Evolutionary conservation across 2,113 vertebrate species (phyloP).

Genomic region (Pituophis catenifer): DNA sequence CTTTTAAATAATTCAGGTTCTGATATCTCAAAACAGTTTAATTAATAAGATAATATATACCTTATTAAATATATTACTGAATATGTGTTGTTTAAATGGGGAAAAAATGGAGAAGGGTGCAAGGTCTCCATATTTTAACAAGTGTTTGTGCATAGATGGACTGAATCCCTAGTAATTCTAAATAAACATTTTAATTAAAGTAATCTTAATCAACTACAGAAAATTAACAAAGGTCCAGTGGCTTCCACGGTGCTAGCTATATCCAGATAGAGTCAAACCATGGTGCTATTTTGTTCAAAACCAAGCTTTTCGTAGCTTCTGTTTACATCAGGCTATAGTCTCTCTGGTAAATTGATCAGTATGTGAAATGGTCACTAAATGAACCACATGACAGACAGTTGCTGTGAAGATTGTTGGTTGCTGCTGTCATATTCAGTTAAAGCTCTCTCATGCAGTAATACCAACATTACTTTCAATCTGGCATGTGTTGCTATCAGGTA

Average conservation of each 20-base stretch:
- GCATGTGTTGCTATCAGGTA: too few species aligned
- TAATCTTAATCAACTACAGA: not conserved
- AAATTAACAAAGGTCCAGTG: not conserved
- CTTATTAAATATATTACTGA: not conserved
- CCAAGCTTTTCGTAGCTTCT: too few species aligned
- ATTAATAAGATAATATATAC: not conserved
- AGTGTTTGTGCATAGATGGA: not conserved
- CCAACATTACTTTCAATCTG: too few species aligned
- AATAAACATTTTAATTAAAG: not conserved
- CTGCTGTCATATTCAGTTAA: too few species aligned
- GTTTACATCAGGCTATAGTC: too few species aligned
- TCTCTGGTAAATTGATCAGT: too few species aligned
- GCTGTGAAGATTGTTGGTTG: too few species aligned
- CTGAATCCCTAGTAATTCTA: not conserved
- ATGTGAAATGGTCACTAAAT: too few species aligned
- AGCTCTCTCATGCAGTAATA: too few species aligned
- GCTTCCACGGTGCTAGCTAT: not conserved
- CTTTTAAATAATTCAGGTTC: not conserved
- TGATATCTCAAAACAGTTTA: not conserved
- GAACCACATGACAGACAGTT: too few species aligned
- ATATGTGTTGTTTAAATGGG: not conserved
- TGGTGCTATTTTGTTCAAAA: not conserved
- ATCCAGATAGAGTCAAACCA: not conserved
- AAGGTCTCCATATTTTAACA: not conserved
- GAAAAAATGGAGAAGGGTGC: not conserved